These are phyloP conservation scores for Agrotis segetum DNA, from an alignment of 2,888 invertebrate genomes.

Conservation along the genomic window DNA sequence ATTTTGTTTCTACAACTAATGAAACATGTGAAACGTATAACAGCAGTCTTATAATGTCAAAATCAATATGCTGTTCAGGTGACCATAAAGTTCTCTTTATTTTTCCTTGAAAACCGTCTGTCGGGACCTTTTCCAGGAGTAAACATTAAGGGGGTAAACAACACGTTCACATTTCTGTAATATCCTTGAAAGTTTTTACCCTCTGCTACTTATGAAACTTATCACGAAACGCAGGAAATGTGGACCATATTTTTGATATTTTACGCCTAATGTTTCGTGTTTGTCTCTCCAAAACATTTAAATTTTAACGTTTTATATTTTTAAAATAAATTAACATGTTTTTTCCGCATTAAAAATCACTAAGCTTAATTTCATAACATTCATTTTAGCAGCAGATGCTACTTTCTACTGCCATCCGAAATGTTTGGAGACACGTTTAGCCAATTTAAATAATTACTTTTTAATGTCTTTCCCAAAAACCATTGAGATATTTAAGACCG, in stretches of 20 bases:
- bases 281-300: neutral
- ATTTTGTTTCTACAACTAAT: neutral
- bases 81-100: neutral
- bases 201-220: constrained; percentile 22
- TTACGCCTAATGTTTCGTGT: neutral
- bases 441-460: constrained; percentile 54
- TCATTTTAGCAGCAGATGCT: constrained; percentile 7
- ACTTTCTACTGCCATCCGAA: constrained; percentile 9
- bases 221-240: constrained; percentile 14
- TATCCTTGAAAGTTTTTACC: constrained; percentile 41
- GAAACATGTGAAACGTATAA: neutral
- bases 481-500: constrained; percentile 11
- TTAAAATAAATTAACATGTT: neutral
- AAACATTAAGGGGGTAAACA: constrained; percentile 32
- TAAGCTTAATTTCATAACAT: constrained; percentile 22
- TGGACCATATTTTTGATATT: constrained; percentile 12
- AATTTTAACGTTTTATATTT: neutral
- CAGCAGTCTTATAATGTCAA: neutral
- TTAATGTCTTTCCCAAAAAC: constrained; percentile 38
- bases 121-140: neutral
- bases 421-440: constrained; percentile 9
- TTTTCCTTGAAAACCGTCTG: neutral
- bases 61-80: neutral
- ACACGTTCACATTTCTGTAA: constrained; percentile 35
- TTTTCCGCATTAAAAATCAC: constrained; percentile 5